Conservation (phyloP, 1,140 invertebrate species). For the Maconellicoccus hirsutus region DNA sequence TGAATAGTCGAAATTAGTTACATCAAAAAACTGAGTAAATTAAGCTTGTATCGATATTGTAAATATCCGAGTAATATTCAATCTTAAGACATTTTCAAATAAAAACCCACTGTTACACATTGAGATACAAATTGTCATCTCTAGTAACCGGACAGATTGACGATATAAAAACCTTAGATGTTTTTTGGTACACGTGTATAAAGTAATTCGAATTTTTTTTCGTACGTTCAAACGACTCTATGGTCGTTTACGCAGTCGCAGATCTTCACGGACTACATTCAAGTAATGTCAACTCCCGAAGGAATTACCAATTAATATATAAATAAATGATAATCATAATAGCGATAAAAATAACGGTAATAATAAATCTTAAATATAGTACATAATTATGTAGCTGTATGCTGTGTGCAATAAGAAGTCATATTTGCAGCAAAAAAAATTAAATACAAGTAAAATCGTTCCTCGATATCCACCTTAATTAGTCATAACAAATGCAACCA, state of each 20-base stretch:
- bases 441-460: too few species aligned
- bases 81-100: too few species aligned
- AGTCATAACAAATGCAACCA: too few species aligned
- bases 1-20: neutral
- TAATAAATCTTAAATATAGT: conserved; percentile 6
- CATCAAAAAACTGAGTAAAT: neutral
- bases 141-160: neutral
- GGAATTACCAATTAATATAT: neutral
- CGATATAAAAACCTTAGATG: neutral
- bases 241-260: neutral
- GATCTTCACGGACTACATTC: neutral
- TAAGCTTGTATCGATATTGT: neutral
- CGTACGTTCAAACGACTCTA: too few species aligned
- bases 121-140: neutral
- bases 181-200: neutral
- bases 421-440: too few species aligned
- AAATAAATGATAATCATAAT: neutral
- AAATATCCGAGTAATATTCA: too few species aligned
- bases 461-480: too few species aligned
- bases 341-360: neutral
- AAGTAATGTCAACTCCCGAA: neutral
- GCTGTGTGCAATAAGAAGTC: neutral
- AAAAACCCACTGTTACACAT: too few species aligned
- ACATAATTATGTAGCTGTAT: neutral
- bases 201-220: too few species aligned